Evolutionary conservation across 1,140 invertebrate genomes (phyloP).

Genomic region (Heliconius himera): DNA sequence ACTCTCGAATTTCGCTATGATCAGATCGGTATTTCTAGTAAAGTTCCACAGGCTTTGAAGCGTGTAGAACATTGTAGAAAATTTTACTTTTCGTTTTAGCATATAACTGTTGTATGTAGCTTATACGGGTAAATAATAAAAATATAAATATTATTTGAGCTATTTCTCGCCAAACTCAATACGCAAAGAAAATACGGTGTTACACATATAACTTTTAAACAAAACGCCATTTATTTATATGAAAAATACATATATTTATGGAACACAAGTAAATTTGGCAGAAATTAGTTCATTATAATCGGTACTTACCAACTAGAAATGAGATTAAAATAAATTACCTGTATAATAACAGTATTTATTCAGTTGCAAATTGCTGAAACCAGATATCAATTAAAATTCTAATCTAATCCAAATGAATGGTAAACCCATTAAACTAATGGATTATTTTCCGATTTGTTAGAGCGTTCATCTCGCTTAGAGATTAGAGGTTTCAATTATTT

Average conservation of each 20-base stretch:
- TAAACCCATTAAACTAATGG: conserved; percentile 48
- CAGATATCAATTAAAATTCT: conserved; percentile 37
- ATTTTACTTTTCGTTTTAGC: neutral
- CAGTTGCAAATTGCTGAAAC: conserved; percentile 24
- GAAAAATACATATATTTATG: too few relatives aligned
- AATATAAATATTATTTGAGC: too few relatives aligned
- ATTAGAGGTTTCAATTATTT: conserved; percentile 48
- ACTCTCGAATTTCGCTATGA: too few relatives aligned
- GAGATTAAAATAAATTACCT: conserved; percentile 13
- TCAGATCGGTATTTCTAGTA: neutral
- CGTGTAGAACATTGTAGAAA: neutral
- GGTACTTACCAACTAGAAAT: neutral
- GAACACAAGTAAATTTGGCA: neutral
- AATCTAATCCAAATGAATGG: conserved; percentile 33
- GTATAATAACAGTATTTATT: conserved; percentile 10
- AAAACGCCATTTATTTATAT: too few relatives aligned
- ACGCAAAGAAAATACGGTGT: too few relatives aligned
- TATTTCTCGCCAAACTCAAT: too few relatives aligned
- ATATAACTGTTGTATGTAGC: neutral
- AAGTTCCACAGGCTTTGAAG: neutral
- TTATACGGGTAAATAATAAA: too few relatives aligned
- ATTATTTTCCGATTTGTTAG: conserved; percentile 52
- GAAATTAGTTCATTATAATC: neutral
- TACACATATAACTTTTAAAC: too few relatives aligned
- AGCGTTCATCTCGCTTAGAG: conserved; percentile 47